These are phyloP conservation scores for Aphaenogaster floridana DNA, from an alignment of 1,140 invertebrate species.

Conservation along the genomic window DNA sequence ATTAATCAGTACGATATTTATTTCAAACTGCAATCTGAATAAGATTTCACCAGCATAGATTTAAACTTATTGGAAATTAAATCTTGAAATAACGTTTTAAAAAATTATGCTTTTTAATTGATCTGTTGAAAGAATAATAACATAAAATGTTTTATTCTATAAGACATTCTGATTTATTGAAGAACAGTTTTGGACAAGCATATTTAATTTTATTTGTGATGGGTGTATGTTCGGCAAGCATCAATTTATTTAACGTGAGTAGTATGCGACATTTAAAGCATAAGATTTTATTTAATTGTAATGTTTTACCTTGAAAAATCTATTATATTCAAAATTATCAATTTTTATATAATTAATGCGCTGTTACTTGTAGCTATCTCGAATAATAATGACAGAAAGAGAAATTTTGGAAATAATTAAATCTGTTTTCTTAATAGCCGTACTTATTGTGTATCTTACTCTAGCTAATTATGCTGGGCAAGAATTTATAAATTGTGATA, in stretches of 20 bases:
- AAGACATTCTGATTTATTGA: conserved; percentile 43
- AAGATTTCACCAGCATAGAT: background rate
- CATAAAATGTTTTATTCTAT: background rate
- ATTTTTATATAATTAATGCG: background rate
- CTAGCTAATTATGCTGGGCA: conserved; percentile 27
- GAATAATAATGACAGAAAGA: background rate
- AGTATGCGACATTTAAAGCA: background rate
- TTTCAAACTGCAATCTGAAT: background rate
- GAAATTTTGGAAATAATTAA: conserved; percentile 1
- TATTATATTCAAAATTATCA: background rate
- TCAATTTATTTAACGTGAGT: conserved; percentile 37
- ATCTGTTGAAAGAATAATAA: background rate
- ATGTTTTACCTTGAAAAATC: background rate
- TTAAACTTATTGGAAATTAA: background rate
- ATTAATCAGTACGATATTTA: background rate
- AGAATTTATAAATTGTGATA: conserved; percentile 26
- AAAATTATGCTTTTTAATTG: background rate
- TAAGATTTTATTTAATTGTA: background rate
- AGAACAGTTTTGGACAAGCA: background rate
- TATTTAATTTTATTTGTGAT: background rate
- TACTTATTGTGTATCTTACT: background rate
- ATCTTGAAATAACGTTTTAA: background rate
- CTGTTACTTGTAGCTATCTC: conserved; percentile 3
- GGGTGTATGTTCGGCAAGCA: background rate
- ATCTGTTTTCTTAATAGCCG: background rate